A percentile compares a stretch with the other conserved stretches of the same genome.
Conservation (phyloP, 1,140 invertebrate species). For the Orchestia grillus region DNA sequence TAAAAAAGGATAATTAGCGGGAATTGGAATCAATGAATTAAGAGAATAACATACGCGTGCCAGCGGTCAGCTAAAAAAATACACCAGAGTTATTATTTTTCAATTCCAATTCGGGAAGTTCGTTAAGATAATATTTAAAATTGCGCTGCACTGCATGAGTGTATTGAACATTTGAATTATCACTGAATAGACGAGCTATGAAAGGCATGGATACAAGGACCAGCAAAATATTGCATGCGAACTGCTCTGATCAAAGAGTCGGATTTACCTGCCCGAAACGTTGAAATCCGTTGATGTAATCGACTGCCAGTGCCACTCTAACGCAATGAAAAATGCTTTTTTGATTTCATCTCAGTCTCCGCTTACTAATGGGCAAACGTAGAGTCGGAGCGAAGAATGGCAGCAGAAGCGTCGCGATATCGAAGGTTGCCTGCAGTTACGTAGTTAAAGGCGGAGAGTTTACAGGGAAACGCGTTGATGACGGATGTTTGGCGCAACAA, state of each 20-base stretch:
- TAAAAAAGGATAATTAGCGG: background rate
- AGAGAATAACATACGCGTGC: background rate
- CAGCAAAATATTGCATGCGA: background rate
- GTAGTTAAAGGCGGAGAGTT: background rate
- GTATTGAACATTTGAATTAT: background rate
- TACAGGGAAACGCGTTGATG: background rate
- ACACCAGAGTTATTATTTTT: background rate
- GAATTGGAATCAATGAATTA: background rate
- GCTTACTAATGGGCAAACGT: background rate
- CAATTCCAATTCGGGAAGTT: background rate
- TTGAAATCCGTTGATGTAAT: background rate
- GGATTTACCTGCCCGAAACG: background rate
- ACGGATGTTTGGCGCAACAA: background rate
- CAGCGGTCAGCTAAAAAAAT: background rate
- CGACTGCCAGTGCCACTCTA: background rate
- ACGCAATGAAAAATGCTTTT: background rate
- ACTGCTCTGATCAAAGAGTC: background rate
- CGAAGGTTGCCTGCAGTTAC: background rate
- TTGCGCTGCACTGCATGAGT: background rate
- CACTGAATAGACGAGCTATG: background rate
- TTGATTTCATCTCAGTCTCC: background rate
- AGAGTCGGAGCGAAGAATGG: background rate
- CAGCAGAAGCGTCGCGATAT: background rate
- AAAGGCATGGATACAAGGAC: too few relatives aligned
- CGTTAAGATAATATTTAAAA: background rate